Conservation (phyloP, 2,888 invertebrate species). For the Lasioglossum zephyrum region DNA sequence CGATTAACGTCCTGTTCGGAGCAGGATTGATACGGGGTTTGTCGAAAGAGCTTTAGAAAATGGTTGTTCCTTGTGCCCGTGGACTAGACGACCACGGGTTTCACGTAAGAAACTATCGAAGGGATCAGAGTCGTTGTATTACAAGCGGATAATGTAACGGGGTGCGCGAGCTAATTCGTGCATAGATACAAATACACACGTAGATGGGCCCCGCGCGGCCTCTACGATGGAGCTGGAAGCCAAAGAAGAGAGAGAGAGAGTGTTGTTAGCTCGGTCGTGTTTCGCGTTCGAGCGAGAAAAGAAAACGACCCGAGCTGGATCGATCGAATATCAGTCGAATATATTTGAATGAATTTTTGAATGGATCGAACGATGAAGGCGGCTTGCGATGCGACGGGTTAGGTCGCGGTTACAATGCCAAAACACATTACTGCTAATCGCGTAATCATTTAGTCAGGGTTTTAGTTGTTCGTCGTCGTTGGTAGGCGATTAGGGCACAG, state of each 20-base stretch:
- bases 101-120: conserved; percentile 60
- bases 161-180: conserved; percentile 46
- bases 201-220: conserved; percentile 30
- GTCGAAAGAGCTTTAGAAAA: conserved; percentile 57
- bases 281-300: conserved; percentile 35
- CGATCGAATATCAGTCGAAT: background rate
- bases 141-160: conserved; percentile 55
- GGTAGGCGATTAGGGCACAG: conserved; percentile 65
- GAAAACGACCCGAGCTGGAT: background rate
- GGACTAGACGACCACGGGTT: conserved; percentile 37
- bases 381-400: background rate
- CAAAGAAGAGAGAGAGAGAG: conserved; percentile 55
- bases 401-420: conserved; percentile 67
- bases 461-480: conserved; percentile 72
- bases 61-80: conserved; percentile 66
- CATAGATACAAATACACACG: conserved; percentile 54
- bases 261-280: conserved; percentile 37
- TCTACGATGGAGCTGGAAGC: conserved; percentile 62
- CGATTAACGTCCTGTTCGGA: background rate
- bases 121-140: conserved; percentile 65
- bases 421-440: conserved; percentile 64
- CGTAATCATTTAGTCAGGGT: conserved; percentile 71
- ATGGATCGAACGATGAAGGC: conserved; percentile 17
- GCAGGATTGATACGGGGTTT: background rate
- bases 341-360: conserved; percentile 2